These are phyloP conservation scores for Dasyornis broadbenti DNA, from an alignment of 2,113 vertebrate species.

Conservation along the genomic window DNA sequence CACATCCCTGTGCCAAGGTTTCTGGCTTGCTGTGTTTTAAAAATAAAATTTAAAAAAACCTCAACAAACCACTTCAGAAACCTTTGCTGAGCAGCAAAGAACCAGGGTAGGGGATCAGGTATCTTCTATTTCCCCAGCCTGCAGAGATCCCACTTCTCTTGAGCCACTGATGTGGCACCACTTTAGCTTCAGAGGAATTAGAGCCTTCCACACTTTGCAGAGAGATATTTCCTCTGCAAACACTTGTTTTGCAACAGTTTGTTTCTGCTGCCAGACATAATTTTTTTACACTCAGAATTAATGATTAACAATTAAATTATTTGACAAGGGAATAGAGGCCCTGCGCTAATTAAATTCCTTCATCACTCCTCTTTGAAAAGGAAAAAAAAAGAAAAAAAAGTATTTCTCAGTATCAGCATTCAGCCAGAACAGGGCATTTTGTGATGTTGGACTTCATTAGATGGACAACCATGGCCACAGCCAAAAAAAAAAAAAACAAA, in stretches of 20 bases:
- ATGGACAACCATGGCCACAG: background rate
- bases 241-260: background rate
- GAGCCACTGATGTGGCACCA: background rate
- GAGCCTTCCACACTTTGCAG: background rate
- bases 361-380: background rate
- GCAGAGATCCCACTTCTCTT: background rate
- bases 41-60: background rate
- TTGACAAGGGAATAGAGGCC: conserved; percentile 4
- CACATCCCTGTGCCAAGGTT: background rate
- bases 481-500: no score
- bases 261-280: background rate
- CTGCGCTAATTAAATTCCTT: conserved; percentile 36
- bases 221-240: background rate
- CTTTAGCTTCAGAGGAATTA: background rate
- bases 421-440: background rate
- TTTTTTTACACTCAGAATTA: conserved; percentile 13
- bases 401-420: background rate
- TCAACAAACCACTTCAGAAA: background rate
- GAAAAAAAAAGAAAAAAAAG: background rate
- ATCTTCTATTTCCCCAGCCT: background rate
- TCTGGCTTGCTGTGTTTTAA: background rate
- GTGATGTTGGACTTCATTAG: conserved; percentile 1
- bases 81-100: background rate
- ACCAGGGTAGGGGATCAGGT: background rate
- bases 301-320: conserved; percentile 46